Evolutionary conservation across 2,888 invertebrate species (phyloP).

Genomic region (Allacma fusca): DNA sequence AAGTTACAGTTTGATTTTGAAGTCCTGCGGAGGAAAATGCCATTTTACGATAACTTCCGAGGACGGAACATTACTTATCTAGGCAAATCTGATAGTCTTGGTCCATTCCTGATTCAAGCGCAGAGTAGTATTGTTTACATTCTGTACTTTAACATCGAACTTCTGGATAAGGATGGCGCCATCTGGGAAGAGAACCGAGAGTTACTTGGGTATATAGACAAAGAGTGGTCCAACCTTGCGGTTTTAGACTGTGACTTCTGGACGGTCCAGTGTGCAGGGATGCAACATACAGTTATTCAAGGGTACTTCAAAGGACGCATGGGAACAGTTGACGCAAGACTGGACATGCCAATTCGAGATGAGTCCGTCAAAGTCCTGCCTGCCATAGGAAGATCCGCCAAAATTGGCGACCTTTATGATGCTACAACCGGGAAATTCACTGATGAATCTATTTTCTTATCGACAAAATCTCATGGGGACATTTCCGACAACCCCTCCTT

Average conservation of each 20-base stretch:
- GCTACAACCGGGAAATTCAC: neutral
- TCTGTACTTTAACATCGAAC: conserved; percentile 5
- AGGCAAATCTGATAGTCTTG: conserved; percentile 13
- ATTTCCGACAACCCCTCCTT: neutral
- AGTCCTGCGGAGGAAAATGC: conserved; percentile 1
- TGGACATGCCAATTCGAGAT: conserved; percentile 13
- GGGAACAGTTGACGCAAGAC: conserved; percentile 6
- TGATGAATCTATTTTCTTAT: conserved; percentile 3
- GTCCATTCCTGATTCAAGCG: neutral
- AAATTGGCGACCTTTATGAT: conserved; percentile 1
- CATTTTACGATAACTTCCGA: neutral
- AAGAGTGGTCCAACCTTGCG: neutral
- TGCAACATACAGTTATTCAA: too few relatives aligned
- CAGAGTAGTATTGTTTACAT: conserved; percentile 15
- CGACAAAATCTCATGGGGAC: neutral
- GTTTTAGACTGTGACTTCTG: conserved; percentile 19
- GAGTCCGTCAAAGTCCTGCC: neutral
- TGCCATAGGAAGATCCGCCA: neutral
- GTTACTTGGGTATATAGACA: neutral
- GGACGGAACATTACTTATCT: neutral
- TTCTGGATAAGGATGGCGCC: neutral
- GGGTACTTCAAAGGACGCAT: too few relatives aligned
- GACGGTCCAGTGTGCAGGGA: neutral
- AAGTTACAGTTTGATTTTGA: conserved; percentile 8
- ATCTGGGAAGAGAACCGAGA: conserved; percentile 18